These are phyloP conservation scores for Helleia helle DNA, from an alignment of 2,888 invertebrate genomes.

Conservation along the genomic window DNA sequence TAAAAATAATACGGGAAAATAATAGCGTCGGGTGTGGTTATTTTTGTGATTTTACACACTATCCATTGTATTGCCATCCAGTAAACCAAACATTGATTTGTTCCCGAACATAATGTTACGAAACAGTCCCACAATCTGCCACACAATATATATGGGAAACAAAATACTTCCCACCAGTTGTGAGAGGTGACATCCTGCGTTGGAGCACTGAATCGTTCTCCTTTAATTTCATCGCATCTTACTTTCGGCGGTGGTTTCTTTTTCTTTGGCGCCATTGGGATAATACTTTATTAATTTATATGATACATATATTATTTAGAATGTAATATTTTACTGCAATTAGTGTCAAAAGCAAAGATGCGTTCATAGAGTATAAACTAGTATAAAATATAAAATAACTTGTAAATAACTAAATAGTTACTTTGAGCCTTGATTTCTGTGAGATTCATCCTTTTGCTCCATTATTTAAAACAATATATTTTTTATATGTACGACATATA, in stretches of 20 bases:
- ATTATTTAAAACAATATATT: too few species aligned
- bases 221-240: slow-evolving; percentile 34
- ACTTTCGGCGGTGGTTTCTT: slow-evolving; percentile 26
- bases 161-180: slow-evolving; percentile 56
- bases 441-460: too few species aligned
- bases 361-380: too few species aligned
- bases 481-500: too few species aligned
- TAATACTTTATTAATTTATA: not conserved
- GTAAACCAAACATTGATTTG: slow-evolving; percentile 50
- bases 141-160: slow-evolving; percentile 51
- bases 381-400: too few species aligned
- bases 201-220: slow-evolving; percentile 39
- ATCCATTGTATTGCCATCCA: slow-evolving; percentile 58
- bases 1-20: slow-evolving; percentile 59
- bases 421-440: too few species aligned
- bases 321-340: not conserved
- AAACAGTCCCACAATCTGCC: slow-evolving; percentile 45
- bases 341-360: slow-evolving; percentile 5
- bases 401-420: too few species aligned
- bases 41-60: slow-evolving; percentile 46
- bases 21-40: slow-evolving; percentile 47
- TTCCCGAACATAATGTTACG: slow-evolving; percentile 41
- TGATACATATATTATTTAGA: not conserved
- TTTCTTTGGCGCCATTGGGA: slow-evolving; percentile 31
- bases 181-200: slow-evolving; percentile 40